Conservation (phyloP, 2,113 vertebrate species). For the Pleuronectes platessa region DNA sequence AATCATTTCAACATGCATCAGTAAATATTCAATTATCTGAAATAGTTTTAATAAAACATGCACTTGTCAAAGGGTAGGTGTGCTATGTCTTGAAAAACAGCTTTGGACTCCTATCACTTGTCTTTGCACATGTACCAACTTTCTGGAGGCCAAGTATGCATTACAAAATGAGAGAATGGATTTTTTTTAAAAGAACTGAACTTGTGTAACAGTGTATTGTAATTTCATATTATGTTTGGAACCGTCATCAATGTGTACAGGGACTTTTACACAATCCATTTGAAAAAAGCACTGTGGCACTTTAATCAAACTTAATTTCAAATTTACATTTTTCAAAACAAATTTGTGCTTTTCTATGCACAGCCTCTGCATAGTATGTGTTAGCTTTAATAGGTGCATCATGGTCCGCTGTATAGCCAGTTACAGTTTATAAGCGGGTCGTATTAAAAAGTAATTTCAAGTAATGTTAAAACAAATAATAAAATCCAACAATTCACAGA, state of each 20-base stretch:
- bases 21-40: constrained; percentile 20
- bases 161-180: too few relatives aligned
- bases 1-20: constrained; percentile 37
- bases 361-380: constrained; percentile 21
- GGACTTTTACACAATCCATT: constrained; percentile 10
- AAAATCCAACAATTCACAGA: too few relatives aligned
- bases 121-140: background rate
- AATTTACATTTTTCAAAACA: constrained; percentile 15
- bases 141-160: constrained; percentile 6
- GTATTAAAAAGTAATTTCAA: background rate
- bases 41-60: constrained; percentile 15
- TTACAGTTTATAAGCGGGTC: background rate
- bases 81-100: background rate
- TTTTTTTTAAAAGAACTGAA: background rate
- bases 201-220: background rate
- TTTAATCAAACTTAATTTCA: constrained; percentile 3
- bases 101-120: background rate
- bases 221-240: constrained; percentile 14
- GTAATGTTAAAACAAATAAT: too few relatives aligned
- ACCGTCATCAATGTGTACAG: background rate
- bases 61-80: constrained; percentile 35
- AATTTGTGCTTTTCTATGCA: constrained; percentile 13
- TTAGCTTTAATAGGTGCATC: background rate
- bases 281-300: background rate
- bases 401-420: background rate